These are phyloP conservation scores for Cyclina sinensis DNA, from an alignment of 1,140 invertebrate genomes.

Conservation along the genomic window DNA sequence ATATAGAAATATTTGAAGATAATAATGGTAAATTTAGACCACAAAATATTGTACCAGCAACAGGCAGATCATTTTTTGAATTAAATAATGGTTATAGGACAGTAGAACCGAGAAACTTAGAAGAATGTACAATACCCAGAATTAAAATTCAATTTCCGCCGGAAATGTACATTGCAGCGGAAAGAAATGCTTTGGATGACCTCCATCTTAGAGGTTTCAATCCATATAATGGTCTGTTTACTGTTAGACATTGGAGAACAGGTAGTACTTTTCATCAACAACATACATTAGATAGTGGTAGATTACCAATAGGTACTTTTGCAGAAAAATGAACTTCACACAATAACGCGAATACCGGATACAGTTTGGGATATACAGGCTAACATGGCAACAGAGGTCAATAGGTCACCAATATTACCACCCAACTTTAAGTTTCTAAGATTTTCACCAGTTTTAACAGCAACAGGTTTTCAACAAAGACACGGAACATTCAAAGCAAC, in stretches of 20 bases:
- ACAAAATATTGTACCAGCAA: neutral
- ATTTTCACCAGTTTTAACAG: conserved; percentile 38
- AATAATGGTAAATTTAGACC: conserved; percentile 27
- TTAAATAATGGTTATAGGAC: no score
- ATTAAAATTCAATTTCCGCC: no score
- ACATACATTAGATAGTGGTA: no score
- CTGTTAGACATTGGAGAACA: neutral
- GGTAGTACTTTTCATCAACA: no score
- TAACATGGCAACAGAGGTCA: conserved; percentile 37
- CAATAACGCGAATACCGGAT: no score
- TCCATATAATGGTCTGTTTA: conserved; percentile 23
- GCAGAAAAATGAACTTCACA: no score
- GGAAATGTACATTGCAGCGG: neutral
- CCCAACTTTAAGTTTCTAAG: neutral
- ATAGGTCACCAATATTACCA: conserved; percentile 33
- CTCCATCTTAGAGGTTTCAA: no score
- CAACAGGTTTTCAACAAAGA: neutral
- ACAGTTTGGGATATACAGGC: conserved; percentile 36
- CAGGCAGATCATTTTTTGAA: neutral
- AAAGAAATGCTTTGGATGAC: neutral
- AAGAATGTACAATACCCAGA: no score
- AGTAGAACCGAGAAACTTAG: neutral
- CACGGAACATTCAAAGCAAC: conserved; percentile 19
- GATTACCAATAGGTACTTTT: no score
- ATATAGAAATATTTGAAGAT: conserved; percentile 10